Base-by-base conservation (phyloP, 2,888 invertebrate species). In the Tuta absoluta region DNA sequence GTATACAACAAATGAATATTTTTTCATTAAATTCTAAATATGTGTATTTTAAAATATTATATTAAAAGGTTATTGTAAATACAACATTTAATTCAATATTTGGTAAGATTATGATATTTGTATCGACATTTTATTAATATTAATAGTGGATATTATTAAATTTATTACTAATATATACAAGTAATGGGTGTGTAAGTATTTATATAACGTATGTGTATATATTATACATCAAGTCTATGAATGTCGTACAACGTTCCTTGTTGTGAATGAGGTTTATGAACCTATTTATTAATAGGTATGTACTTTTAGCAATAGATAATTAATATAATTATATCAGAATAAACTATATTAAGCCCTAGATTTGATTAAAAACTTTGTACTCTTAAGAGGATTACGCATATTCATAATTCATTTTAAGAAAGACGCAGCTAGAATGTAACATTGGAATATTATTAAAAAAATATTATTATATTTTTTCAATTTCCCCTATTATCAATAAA, bases 181-280 rank as follows among this genome's bases (percentile, higher is more conserved):
- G 71, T 78, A 75, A 76, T 75, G 71, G 76, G 79, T 78, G 75
- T 78, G 74, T 78, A 75, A 75, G 73, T 83, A 80, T 78, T 75
- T 82, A 81, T 77, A 74, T 79, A 67, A 74, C 71, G 72, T 74
- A 77, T 72, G 71, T 77, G 72, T 78, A 75, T 78, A 75, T 78
- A 75, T 76, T 78, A 76, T 80, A 80, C 75, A 78, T 78, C 71
- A 77, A 75, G 75, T 82, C 76, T 80, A 79, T 78, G 75, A 74
- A 76, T 91, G 89, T 89, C 80, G 88, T 89, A 79, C 68, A 84
- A 84, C 82, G 84, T 90, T 90, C 84, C 87, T 89, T 87, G 82
- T 84, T 84, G 80, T 81, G 77, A 79, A 82, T 80, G 79, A 75
- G 81, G 84, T 89, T 80, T 87, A 86, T 85, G 85, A 84, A 84